Conservation (phyloP, 2,113 vertebrate genomes). For the Oryzias celebensis region DNA sequence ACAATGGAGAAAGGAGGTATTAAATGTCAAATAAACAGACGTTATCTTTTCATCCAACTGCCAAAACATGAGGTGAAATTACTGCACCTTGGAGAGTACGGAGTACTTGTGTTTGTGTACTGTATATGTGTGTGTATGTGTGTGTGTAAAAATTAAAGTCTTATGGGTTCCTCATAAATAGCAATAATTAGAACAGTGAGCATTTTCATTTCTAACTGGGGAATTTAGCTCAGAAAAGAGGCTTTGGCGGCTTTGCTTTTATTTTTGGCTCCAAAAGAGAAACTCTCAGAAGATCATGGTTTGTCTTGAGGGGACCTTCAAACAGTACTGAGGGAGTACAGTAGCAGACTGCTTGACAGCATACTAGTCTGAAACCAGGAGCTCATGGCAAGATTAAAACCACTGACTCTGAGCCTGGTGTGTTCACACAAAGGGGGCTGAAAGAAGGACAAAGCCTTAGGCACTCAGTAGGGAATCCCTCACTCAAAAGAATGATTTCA, state of each 20-base stretch:
- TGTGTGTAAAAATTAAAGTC: background rate
- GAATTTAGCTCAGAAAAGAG: slow-evolving; percentile 23
- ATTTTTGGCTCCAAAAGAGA: slow-evolving; percentile 31
- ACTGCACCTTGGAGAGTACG: background rate
- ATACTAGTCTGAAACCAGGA: slow-evolving; percentile 47
- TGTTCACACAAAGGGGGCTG: slow-evolving; percentile 31
- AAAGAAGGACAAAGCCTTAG: slow-evolving; percentile 65
- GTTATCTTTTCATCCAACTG: slow-evolving; percentile 1
- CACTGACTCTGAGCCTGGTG: slow-evolving; percentile 39
- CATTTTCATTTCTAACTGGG: slow-evolving; percentile 15
- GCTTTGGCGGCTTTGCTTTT: slow-evolving; percentile 23
- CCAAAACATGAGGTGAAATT: slow-evolving; percentile 13
- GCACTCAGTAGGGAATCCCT: slow-evolving; percentile 66
- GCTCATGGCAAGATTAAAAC: slow-evolving; percentile 56
- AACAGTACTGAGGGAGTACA: slow-evolving; percentile 20
- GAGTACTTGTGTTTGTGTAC: too few species aligned
- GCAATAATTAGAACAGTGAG: background rate
- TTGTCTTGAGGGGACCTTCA: slow-evolving; percentile 42
- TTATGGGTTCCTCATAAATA: slow-evolving; percentile 4
- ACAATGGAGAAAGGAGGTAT: slow-evolving; percentile 12
- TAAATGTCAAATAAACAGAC: slow-evolving; percentile 30
- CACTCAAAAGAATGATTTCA: slow-evolving; percentile 65
- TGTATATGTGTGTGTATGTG: too few species aligned
- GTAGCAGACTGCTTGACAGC: slow-evolving; percentile 24
- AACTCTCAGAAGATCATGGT: slow-evolving; percentile 40